These are phyloP conservation scores for Drosophila colorata DNA, from an alignment of 2,888 invertebrate genomes.

Conservation along the genomic window DNA sequence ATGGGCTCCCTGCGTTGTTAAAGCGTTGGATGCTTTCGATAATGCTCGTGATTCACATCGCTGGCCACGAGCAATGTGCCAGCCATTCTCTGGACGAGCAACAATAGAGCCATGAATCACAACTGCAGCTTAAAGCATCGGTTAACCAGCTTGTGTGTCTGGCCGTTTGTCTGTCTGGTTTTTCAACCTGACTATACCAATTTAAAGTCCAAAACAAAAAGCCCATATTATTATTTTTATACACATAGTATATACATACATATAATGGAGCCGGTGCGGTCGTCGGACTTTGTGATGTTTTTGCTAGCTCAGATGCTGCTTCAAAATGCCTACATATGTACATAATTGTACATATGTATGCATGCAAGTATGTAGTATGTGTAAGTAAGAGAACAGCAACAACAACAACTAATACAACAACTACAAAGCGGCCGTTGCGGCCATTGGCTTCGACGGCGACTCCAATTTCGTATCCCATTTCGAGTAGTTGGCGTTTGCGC, in stretches of 20 bases:
- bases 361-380: no score
- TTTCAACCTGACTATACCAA: background rate
- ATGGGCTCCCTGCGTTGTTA: background rate
- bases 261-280: constrained; percentile 16
- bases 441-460: background rate
- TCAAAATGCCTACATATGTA: background rate
- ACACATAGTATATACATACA: background rate
- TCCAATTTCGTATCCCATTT: constrained; percentile 30
- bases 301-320: background rate
- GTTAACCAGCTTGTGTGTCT: constrained; percentile 1
- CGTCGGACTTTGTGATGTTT: constrained; percentile 18
- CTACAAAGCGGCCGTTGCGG: constrained; percentile 7
- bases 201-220: constrained; percentile 10
- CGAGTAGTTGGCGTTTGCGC: constrained; percentile 21
- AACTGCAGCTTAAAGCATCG: constrained; percentile 2
- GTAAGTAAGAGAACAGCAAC: background rate
- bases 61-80: constrained; percentile 20
- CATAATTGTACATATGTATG: background rate
- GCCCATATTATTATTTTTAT: constrained; percentile 6
- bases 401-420: background rate
- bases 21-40: constrained; percentile 9
- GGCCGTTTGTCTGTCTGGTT: background rate
- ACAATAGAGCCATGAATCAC: constrained; percentile 33
- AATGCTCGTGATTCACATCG: constrained; percentile 26
- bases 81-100: background rate